Evolutionary conservation across 2,888 invertebrate genomes (phyloP).

Genomic region (Villa cingulata): DNA sequence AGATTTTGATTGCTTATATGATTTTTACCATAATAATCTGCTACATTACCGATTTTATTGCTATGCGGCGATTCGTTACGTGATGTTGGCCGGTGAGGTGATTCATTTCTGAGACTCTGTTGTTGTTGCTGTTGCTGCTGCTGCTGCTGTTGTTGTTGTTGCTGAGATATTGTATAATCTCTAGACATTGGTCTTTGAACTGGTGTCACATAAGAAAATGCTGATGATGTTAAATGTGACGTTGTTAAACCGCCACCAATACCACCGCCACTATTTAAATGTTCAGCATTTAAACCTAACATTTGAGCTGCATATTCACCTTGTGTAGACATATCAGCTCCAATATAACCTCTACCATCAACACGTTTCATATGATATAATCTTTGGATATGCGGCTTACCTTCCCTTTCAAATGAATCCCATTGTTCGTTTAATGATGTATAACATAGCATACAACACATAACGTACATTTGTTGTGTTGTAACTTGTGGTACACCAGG

Average conservation of each 20-base stretch:
- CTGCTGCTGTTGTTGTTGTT: conserved; percentile 14
- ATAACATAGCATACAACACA: conserved; percentile 75
- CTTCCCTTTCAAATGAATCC: conserved; percentile 77
- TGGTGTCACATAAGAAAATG: conserved; percentile 14
- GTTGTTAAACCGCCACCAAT: conserved; percentile 6
- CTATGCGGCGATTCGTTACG: conserved; percentile 26
- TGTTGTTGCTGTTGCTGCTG: conserved; percentile 14
- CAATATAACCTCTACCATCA: conserved; percentile 80
- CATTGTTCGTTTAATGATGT: conserved; percentile 79
- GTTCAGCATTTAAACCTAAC: conserved; percentile 56
- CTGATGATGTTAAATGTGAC: conserved; percentile 8
- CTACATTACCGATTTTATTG: conserved; percentile 15
- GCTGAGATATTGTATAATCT: conserved; percentile 16
- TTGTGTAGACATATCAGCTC: conserved; percentile 77
- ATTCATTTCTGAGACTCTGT: conserved; percentile 20
- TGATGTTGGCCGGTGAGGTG: conserved; percentile 25
- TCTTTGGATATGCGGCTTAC: conserved; percentile 72
- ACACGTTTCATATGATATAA: conserved; percentile 87
- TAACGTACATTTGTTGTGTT: conserved; percentile 41
- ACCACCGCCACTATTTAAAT: conserved; percentile 22
- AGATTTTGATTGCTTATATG: conserved; percentile 11
- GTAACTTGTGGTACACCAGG: conserved; percentile 41
- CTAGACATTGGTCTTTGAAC: conserved; percentile 19
- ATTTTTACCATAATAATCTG: conserved; percentile 27
- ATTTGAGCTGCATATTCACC: conserved; percentile 88